phyloP scores from a whole-genome alignment of 2,113 vertebrate genomes.

The Tragulus kanchil region DNA sequence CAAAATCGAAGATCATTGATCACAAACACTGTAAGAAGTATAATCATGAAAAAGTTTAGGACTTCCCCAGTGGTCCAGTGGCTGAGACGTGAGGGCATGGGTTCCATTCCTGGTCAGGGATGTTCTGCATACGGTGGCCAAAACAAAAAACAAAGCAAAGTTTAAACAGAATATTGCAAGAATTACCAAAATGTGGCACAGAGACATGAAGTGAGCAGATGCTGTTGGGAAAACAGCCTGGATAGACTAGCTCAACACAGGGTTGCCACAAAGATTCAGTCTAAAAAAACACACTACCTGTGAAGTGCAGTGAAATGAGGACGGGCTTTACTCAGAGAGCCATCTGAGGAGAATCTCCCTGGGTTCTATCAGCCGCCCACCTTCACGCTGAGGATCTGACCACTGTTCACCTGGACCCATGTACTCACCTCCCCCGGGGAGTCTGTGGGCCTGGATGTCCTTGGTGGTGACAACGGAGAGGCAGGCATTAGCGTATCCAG shows the following conservation, averaged over 20 bases:
- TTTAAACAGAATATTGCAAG: background rate
- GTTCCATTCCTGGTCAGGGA: background rate
- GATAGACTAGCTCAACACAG: background rate
- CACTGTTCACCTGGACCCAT: too few relatives aligned
- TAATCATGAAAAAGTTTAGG: background rate
- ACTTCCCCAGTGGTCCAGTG: background rate
- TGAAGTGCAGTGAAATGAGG: background rate
- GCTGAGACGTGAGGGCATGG: background rate
- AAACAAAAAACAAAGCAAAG: background rate
- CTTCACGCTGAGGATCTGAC: background rate
- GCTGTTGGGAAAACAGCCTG: background rate
- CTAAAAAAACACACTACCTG: background rate
- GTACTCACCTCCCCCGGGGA: constrained; percentile 88
- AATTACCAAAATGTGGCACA: background rate
- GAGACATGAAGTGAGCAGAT: background rate
- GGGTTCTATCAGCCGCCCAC: background rate
- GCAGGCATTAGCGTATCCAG: constrained; percentile 84
- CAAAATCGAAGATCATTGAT: background rate
- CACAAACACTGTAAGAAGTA: background rate
- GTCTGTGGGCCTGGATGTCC: constrained; percentile 83
- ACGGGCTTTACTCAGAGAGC: background rate
- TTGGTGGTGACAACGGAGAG: background rate
- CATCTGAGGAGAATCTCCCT: background rate
- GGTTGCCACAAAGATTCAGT: background rate
- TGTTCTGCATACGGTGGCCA: background rate